Evolutionary conservation across 1,140 invertebrate species (phyloP).

Genomic region (Gryllus bimaculatus): DNA sequence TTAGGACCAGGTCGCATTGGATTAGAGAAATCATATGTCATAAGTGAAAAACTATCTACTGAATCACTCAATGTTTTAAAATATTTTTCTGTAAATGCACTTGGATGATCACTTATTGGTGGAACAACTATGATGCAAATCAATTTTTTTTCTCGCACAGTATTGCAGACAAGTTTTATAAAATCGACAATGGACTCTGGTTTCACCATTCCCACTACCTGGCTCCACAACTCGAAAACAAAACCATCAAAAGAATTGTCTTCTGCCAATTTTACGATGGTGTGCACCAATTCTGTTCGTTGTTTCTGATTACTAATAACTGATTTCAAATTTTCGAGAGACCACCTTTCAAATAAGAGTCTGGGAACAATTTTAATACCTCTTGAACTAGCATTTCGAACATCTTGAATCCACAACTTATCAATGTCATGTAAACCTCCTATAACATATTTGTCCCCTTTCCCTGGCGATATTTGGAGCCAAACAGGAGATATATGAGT

Average conservation of each 20-base stretch:
- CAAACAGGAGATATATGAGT: slow-evolving; percentile 88
- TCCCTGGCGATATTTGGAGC: slow-evolving; percentile 67
- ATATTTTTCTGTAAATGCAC: slow-evolving; percentile 65
- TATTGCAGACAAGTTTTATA: slow-evolving; percentile 42
- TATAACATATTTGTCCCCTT: slow-evolving; percentile 49
- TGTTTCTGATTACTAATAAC: slow-evolving; percentile 50
- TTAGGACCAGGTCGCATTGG: slow-evolving; percentile 78
- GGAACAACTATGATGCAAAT: slow-evolving; percentile 75
- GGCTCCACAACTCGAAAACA: slow-evolving; percentile 81
- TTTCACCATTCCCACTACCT: slow-evolving; percentile 58
- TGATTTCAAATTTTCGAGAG: slow-evolving; percentile 51
- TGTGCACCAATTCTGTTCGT: slow-evolving; percentile 46
- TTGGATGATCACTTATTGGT: slow-evolving; percentile 50
- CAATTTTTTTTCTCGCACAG: slow-evolving; percentile 44
- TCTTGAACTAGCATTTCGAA: slow-evolving; percentile 34
- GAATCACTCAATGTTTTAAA: slow-evolving; percentile 66
- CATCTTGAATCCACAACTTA: slow-evolving; percentile 68
- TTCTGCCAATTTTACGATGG: slow-evolving; percentile 49
- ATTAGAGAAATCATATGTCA: slow-evolving; percentile 92
- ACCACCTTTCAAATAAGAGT: slow-evolving; percentile 78
- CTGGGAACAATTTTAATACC: slow-evolving; percentile 62
- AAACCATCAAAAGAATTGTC: slow-evolving; percentile 70
- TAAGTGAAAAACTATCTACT: slow-evolving; percentile 79
- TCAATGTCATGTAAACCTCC: slow-evolving; percentile 70
- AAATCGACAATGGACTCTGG: slow-evolving; percentile 50